Evolutionary conservation across 2,113 vertebrate genomes (phyloP), one percentile per base, ranked within the genome.

Genomic region (Caloenas nicobarica): DNA sequence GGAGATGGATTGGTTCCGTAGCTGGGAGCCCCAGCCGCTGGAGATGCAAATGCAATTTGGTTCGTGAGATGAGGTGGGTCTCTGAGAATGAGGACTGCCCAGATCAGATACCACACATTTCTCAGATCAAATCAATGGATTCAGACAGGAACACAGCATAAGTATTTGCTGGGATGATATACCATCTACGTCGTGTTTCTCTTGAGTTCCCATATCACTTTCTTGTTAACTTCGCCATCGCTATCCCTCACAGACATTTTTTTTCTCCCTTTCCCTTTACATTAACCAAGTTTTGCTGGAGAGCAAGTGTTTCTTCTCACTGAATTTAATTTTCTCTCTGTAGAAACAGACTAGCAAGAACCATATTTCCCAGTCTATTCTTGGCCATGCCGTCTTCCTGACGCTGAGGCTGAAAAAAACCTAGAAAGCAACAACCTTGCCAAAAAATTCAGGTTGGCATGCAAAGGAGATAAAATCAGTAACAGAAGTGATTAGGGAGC

Each of bases 391-490:
- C 77, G 56, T 50, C 40, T 58, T 93, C 69, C 94, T 72, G 69
- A 93, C 86, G 95, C 36, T 34, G n/a, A 78, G 61, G 51, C 58
- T 89, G 85, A 86, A 94, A 46, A 46, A 95, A 80, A 54, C 69
- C 44, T 77, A 65, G 81, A 95, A 93, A 64, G 86, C 50, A 72
- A 78, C n/a, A 95, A 90, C 26, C 76, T 56, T 88, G 92, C 57
- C 73, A 92, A 91, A 81, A 87, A 57, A 72, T 18, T 83, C 91
- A 77, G 36, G 66, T 34, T 90, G n/a, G 71, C 89, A 90, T 68
- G 86, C 71, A 96, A 86, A 78, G 61, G 50, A 80, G 83, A 89
- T 40, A 91, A 93, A 95, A 96, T 79, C 44, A 91, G 91, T 36
- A 81, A 72, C 83, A 92, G 57, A 62, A 91, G 44, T 42, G 65